These are phyloP conservation scores for Todiramphus saurophagus DNA, from an alignment of 2,113 vertebrate genomes.

Conservation along the genomic window DNA sequence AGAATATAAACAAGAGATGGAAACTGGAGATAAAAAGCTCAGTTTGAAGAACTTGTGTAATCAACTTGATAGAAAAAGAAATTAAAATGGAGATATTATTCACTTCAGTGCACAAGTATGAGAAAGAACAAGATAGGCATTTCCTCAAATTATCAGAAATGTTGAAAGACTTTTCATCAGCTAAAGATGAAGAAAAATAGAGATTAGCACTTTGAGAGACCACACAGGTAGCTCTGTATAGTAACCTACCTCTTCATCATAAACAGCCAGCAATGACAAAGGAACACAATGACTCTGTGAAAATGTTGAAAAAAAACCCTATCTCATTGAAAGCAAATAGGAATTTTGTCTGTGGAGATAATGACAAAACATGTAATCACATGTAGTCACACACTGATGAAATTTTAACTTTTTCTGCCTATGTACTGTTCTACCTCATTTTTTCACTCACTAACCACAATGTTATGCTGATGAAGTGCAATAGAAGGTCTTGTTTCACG, in stretches of 20 bases:
- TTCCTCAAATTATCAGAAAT: slow-evolving; percentile 31
- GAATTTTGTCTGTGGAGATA: not conserved
- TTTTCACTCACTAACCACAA: not conserved
- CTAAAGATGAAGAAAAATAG: not conserved
- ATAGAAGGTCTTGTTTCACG: not conserved
- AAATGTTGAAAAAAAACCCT: not conserved
- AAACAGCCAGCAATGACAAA: not conserved
- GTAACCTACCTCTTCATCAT: not conserved
- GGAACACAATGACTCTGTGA: not conserved
- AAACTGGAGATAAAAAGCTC: slow-evolving; percentile 6
- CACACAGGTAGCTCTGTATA: not conserved
- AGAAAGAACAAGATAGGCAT: not conserved
- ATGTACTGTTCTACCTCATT: not conserved
- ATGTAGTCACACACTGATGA: not conserved
- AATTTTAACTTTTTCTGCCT: not conserved
- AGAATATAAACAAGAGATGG: slow-evolving; percentile 11
- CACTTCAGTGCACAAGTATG: not conserved
- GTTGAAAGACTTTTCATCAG: slow-evolving; percentile 29
- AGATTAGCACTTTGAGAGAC: not conserved
- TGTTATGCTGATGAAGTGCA: not conserved
- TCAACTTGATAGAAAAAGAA: not conserved
- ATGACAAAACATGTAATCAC: not conserved
- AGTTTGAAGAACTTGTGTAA: not conserved
- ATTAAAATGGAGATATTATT: not conserved
- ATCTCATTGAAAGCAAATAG: not conserved